Evolutionary conservation across 2,888 invertebrate genomes (phyloP).

Genomic region (Aphidoletes aphidimyza): DNA sequence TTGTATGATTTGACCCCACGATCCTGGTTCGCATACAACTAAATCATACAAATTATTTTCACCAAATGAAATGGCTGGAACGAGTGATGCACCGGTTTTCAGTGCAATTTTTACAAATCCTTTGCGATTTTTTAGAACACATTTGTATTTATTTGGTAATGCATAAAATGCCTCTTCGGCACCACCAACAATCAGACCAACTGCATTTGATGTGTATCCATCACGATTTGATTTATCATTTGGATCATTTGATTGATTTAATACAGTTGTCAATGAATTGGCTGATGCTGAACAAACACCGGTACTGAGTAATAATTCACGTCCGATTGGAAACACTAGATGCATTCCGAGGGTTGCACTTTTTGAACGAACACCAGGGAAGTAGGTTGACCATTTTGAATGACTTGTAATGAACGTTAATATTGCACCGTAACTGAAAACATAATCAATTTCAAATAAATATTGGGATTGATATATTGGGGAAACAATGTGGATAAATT

Average conservation of each 20-base stretch:
- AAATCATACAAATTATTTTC: conserved; percentile 85
- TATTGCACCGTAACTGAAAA: conserved; percentile 77
- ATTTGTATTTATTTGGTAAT: conserved; percentile 78
- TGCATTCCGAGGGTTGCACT: conserved; percentile 74
- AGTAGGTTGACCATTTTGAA: conserved; percentile 67
- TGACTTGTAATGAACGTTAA: conserved; percentile 81
- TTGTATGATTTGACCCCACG: conserved; percentile 75
- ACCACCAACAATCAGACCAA: conserved; percentile 86
- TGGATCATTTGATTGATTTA: conserved; percentile 66
- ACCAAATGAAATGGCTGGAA: conserved; percentile 91
- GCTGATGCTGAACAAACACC: conserved; percentile 73
- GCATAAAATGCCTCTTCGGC: conserved; percentile 88
- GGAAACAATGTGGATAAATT: conserved; percentile 55
- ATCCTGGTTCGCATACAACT: conserved; percentile 79
- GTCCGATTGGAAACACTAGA: conserved; percentile 68
- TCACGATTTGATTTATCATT: conserved; percentile 62
- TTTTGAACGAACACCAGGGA: conserved; percentile 73
- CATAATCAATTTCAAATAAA: neutral
- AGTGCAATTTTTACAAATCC: conserved; percentile 82
- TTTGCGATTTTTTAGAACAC: conserved; percentile 80
- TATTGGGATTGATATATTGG: neutral
- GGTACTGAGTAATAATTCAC: conserved; percentile 73
- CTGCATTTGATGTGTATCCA: conserved; percentile 68
- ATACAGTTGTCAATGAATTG: conserved; percentile 73
- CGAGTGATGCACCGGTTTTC: conserved; percentile 78